Evolutionary conservation across 2,797 vertebrate genomes (phyloP), one percentile per base, ranked within the genome.

Genomic region (Aulostomus chinensis): DNA sequence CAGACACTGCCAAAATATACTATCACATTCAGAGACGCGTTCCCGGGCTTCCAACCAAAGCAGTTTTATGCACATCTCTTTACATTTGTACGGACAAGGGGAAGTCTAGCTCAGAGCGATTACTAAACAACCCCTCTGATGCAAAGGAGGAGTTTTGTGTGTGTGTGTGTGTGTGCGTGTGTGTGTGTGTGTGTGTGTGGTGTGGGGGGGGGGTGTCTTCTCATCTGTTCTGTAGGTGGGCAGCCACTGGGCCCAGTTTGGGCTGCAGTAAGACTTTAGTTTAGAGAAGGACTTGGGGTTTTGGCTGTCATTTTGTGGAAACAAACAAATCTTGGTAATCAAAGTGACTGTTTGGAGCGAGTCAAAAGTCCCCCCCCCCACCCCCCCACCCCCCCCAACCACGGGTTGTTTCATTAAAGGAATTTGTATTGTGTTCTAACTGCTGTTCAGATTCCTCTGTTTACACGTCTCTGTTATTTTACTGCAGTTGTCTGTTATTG

Each of bases 61-160:
- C n/a, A n/a, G n/a, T n/a, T n/a, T n/a, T n/a, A n/a, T n/a, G n/a
- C n/a, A n/a, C n/a, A n/a, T n/a, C n/a, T n/a, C n/a, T 89, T 87
- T 88, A 89, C 79, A 71, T 71, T 84, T 29, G 7, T 69, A 41
- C 17, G 58, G 67, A 67, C 66, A 50, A 54, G 72, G 78, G 70
- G 81, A 86, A 83, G 79, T 84, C 80, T 84, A 2, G 65, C 51
- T 79, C 76, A 77, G 81, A 68, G 64, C 73, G 76, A 86, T 76
- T 78, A 51, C 80, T 86, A 88, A 88, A 88, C 85, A 88, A 81
- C n/a, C n/a, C n/a, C n/a, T n/a, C n/a, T n/a, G n/a, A n/a, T n/a
- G n/a, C n/a, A n/a, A n/a, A n/a, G n/a, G n/a, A n/a, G n/a, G n/a
- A n/a, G n/a, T n/a, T n/a, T n/a, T n/a, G n/a, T n/a, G n/a, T n/a